phyloP scores from a whole-genome alignment of 2,888 invertebrate species.

The Cantharis rustica region DNA sequence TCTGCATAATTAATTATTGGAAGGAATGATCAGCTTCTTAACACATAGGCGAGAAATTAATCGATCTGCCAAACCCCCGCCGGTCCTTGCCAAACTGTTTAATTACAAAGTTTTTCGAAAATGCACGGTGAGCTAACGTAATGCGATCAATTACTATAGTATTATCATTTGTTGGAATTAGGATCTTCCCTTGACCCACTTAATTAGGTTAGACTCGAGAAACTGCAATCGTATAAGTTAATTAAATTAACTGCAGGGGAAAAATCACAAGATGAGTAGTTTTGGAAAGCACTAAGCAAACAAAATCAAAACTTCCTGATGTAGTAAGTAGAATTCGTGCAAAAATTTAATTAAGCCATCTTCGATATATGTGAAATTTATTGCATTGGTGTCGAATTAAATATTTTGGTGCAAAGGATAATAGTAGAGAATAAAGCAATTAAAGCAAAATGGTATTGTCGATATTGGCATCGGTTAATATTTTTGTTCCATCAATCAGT shows the following conservation, averaged over 20 bases:
- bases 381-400: neutral
- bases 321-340: neutral
- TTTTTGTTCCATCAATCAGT: neutral
- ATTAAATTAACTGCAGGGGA: neutral
- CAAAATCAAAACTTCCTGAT: neutral
- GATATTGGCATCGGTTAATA: neutral
- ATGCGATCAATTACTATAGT: neutral
- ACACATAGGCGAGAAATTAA: too few species aligned
- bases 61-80: too few species aligned
- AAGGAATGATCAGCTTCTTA: too few species aligned
- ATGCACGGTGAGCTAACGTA: neutral
- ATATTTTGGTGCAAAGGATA: neutral
- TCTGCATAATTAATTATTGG: too few species aligned
- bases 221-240: neutral
- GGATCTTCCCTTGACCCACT: neutral
- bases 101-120: neutral
- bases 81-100: neutral
- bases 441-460: neutral
- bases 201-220: neutral
- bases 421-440: neutral
- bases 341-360: neutral
- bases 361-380: neutral
- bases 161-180: neutral
- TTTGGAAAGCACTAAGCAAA: neutral
- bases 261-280: neutral